Evolutionary conservation across 2,888 invertebrate species (phyloP), one percentile per base, ranked within the genome.

Genomic region (Elgonia sp.): DNA sequence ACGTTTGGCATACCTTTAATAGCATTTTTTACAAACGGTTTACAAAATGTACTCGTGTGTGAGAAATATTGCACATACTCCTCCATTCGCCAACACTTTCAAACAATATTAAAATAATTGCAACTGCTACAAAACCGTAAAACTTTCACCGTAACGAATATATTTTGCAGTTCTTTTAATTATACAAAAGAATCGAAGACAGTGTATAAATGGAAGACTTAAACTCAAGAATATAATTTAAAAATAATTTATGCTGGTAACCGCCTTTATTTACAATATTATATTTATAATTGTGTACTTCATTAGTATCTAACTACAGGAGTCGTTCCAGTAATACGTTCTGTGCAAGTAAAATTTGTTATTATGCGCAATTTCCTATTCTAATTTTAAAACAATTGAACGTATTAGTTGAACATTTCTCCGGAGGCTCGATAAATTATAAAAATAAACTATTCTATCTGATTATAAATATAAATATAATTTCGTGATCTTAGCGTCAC

Each of bases 21-120:
- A 20, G 18, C 67, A 65, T 70, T 67, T 73, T 82, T 29, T 29
- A 69, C 60, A 73, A 75, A 81, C 8, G 50, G 16, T 39, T 42
- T 76, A 85, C 84, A 89, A 89, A 86, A 86, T 83, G 79, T 84
- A 83, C 77, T 83, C 80, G 83, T 67, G 20, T 73, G 21, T 53
- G 14, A 73, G 53, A 72, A 50, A 29, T 77, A 84, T 87, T 90
- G 73, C 82, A 81, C 55, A 46, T 84, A 46, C 12, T 5, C 8
- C 46, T 46, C 14, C 14, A 14, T 46, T 12, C 12, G 14, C 46
- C 46, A 12, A 10, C 46, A 14, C 14, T 46, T 46, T 46, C 46
- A 46, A 46, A 46, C 46, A 14, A n/a, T n/a, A n/a, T n/a, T n/a
- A n/a, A 10, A 46, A 46, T 46, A 7, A 14, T 2, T 46, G 2